These are phyloP conservation scores for Nymphalis c-album DNA, from an alignment of 2,888 invertebrate genomes.

Conservation along the genomic window DNA sequence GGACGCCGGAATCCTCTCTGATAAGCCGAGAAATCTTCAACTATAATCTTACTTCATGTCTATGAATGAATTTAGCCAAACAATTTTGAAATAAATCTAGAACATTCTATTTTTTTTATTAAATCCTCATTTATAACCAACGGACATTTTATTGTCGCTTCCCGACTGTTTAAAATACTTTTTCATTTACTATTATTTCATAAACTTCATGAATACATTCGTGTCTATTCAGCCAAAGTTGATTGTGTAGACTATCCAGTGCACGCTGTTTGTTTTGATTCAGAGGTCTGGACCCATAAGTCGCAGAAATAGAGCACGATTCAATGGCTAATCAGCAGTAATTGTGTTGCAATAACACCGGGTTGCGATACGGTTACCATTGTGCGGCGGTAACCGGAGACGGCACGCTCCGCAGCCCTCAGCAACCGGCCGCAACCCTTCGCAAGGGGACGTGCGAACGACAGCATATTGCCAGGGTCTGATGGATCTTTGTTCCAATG, in stretches of 20 bases:
- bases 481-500: slow-evolving; percentile 27
- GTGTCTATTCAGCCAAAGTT: neutral
- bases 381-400: slow-evolving; percentile 44
- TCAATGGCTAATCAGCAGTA: slow-evolving; percentile 50
- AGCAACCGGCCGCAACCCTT: slow-evolving; percentile 40
- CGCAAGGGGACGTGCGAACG: slow-evolving; percentile 48
- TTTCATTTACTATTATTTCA: too few species aligned
- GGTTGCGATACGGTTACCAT: slow-evolving; percentile 41
- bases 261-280: neutral
- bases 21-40: neutral
- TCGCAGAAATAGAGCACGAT: slow-evolving; percentile 30
- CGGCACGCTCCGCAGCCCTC: slow-evolving; percentile 33
- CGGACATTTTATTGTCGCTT: too few species aligned
- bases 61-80: neutral
- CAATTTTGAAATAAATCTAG: too few species aligned
- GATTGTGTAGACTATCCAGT: neutral
- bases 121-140: neutral
- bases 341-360: slow-evolving; percentile 48
- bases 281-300: neutral
- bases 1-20: neutral
- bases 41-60: neutral
- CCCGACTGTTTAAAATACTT: too few species aligned
- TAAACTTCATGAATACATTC: too few species aligned
- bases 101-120: too few species aligned
- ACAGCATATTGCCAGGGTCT: slow-evolving; percentile 49